Percentiles rank a stretch among this genome's conserved stretches.
These are phyloP conservation scores for Benitochromis conjunctus DNA, from an alignment of 2,113 vertebrate genomes.

Conservation along the genomic window DNA sequence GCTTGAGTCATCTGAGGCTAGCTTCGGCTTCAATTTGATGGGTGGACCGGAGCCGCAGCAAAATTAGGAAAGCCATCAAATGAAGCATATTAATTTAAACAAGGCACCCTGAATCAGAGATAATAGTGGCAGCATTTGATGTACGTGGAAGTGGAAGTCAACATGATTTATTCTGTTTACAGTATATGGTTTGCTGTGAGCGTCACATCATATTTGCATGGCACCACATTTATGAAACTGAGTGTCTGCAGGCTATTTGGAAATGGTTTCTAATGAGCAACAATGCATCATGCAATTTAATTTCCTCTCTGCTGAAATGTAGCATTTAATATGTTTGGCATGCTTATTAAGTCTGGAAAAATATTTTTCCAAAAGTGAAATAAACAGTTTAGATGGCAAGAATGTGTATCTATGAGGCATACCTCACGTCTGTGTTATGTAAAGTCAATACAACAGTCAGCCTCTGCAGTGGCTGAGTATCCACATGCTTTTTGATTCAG, in stretches of 20 bases:
- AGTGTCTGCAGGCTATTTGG: slow-evolving; percentile 15
- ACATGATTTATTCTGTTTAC: neutral
- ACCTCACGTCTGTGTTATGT: slow-evolving; percentile 25
- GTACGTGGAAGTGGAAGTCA: neutral
- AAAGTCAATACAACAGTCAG: slow-evolving; percentile 50
- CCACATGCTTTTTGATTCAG: slow-evolving; percentile 44
- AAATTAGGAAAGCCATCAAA: neutral
- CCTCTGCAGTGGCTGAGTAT: slow-evolving; percentile 41
- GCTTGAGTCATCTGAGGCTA: slow-evolving; percentile 24
- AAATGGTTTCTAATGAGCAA: slow-evolving; percentile 9
- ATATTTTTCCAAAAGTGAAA: neutral
- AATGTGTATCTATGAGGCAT: neutral
- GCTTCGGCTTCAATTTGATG: neutral
- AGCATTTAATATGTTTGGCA: neutral
- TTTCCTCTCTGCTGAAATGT: neutral
- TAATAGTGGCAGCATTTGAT: neutral
- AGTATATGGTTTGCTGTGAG: neutral
- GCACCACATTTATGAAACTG: neutral
- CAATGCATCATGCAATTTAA: neutral
- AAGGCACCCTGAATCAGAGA: neutral
- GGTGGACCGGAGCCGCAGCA: neutral
- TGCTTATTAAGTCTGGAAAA: neutral
- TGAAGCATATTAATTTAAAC: neutral
- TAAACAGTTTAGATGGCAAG: neutral
- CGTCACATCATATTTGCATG: neutral